A percentile compares a stretch with the other conserved stretches of the same genome.
Conservation (phyloP, 2,797 vertebrate genomes). For the Phyllotis vaccarum region DNA sequence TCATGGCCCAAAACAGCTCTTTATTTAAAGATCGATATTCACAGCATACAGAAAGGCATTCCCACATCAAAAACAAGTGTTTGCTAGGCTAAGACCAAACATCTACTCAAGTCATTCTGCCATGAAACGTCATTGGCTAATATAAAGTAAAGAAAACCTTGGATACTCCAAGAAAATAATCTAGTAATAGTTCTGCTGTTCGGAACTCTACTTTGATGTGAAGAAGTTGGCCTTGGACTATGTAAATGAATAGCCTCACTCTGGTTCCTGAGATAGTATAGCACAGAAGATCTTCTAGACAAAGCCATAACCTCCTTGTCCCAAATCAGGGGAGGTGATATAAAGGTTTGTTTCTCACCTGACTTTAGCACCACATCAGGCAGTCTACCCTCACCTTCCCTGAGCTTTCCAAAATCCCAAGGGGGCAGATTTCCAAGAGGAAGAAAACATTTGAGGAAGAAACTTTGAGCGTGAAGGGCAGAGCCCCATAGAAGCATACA, state of each 20-base stretch:
- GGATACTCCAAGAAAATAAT: constrained; percentile 27
- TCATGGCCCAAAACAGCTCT: no score
- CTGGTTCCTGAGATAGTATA: constrained; percentile 1
- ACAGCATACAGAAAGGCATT: no score
- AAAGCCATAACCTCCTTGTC: neutral
- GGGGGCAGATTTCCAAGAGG: neutral
- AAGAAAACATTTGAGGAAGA: constrained; percentile 15
- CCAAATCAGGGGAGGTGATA: neutral
- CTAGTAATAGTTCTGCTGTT: constrained; percentile 49
- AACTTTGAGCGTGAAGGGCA: neutral
- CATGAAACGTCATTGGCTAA: constrained; percentile 45
- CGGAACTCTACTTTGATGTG: constrained; percentile 19
- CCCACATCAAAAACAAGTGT: no score
- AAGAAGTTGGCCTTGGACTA: constrained; percentile 10
- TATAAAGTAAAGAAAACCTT: constrained; percentile 55
- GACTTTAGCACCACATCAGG: neutral
- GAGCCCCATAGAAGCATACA: neutral
- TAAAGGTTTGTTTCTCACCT: neutral
- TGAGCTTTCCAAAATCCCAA: neutral
- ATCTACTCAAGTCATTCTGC: neutral
- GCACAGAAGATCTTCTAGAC: neutral
- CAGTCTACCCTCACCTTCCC: neutral
- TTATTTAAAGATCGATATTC: no score
- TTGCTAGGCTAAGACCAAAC: constrained; percentile 53
- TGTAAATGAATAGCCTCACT: neutral